Conservation (phyloP, 2,113 vertebrate genomes). For the Cebus imitator region DNA sequence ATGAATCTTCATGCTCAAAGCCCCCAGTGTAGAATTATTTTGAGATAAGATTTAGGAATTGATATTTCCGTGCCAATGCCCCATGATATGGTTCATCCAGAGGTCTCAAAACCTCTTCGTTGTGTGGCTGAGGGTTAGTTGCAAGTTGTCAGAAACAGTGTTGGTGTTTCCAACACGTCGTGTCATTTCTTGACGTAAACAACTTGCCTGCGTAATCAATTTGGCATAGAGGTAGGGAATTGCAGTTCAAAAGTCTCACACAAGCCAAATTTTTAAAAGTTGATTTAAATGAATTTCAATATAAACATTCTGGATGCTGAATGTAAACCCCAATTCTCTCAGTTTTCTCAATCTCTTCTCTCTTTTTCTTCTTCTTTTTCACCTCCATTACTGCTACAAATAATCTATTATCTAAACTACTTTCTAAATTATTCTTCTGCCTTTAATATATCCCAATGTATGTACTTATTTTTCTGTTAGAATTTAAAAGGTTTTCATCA, state of each 20-base stretch:
- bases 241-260: not conserved
- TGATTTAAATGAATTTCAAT: not conserved
- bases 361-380: not conserved
- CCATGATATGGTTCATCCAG: not conserved
- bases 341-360: not conserved
- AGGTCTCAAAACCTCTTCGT: not conserved
- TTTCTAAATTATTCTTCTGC: not conserved
- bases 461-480: not conserved
- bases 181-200: not conserved
- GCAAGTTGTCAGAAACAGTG: not conserved
- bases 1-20: constrained; percentile 40
- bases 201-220: not conserved
- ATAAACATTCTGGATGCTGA: not conserved
- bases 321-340: not conserved
- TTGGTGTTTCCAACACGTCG: not conserved
- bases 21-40: constrained; percentile 2
- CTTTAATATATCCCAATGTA: not conserved
- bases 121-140: not conserved
- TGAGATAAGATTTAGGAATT: not conserved
- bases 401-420: not conserved
- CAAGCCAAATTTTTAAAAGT: not conserved
- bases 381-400: not conserved
- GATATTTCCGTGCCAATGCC: not conserved
- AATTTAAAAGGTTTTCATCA: not conserved
- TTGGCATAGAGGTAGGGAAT: not conserved